phyloP scores from a whole-genome alignment of 2,797 vertebrate species.

The Onychomys leucogaster region DNA sequence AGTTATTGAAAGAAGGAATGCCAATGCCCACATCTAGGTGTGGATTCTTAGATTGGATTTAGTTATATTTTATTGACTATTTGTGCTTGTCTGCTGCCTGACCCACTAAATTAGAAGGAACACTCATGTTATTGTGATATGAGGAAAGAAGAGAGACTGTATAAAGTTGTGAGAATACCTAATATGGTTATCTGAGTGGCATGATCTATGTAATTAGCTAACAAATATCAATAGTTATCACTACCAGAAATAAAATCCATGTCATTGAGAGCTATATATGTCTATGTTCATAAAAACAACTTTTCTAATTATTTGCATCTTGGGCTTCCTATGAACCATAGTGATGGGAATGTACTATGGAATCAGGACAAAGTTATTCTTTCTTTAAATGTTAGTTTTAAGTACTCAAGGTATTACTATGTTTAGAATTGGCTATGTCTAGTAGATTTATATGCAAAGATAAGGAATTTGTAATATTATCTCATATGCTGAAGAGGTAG shows the following conservation, averaged over 20 bases:
- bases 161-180: not conserved
- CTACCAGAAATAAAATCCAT: not conserved
- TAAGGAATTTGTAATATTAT: not conserved
- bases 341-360: not conserved
- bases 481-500: not conserved
- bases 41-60: not conserved
- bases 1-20: not conserved
- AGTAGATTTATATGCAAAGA: not conserved
- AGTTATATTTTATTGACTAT: not conserved
- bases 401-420: not conserved
- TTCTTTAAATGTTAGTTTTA: not conserved
- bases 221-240: not conserved
- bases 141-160: not conserved
- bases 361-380: not conserved
- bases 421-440: not conserved
- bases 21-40: rapidly evolving
- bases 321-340: not conserved
- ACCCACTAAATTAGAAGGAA: not conserved
- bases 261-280: not conserved
- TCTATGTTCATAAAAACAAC: not conserved
- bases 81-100: not conserved
- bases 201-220: not conserved
- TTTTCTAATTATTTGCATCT: not conserved
- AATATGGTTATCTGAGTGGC: not conserved
- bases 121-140: not conserved